Percentiles rank a stretch among this genome's conserved stretches.
These are phyloP conservation scores for Adelphocoris suturalis DNA, from an alignment of 2,888 invertebrate genomes.

Conservation along the genomic window DNA sequence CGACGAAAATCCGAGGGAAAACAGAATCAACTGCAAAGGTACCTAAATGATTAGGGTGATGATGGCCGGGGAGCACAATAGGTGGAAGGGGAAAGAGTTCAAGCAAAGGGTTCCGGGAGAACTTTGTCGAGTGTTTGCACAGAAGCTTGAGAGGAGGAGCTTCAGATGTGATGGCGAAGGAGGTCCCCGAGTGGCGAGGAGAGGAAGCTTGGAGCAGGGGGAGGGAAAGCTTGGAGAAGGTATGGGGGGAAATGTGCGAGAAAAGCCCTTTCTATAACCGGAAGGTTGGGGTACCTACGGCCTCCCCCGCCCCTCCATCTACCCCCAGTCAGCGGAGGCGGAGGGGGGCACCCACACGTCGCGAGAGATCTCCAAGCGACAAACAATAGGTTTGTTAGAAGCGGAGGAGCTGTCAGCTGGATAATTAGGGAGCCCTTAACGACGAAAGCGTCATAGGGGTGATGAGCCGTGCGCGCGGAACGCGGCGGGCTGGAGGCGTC, in stretches of 20 bases:
- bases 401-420: slow-evolving; percentile 50
- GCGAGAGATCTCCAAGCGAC: slow-evolving; percentile 49
- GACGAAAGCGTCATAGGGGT: slow-evolving; percentile 14
- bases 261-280: not conserved
- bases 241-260: not conserved
- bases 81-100: slow-evolving; percentile 43
- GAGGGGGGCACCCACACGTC: not conserved
- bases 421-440: slow-evolving; percentile 50
- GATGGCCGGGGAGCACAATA: slow-evolving; percentile 38
- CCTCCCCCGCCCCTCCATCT: too few species aligned
- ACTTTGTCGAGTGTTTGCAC: slow-evolving; percentile 64
- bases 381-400: slow-evolving; percentile 51
- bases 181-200: not conserved
- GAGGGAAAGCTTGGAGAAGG: not conserved
- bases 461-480: slow-evolving; percentile 32
- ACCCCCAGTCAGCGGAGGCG: not conserved
- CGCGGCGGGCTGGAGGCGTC: not conserved
- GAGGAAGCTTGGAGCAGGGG: not conserved
- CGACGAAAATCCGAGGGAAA: not conserved
- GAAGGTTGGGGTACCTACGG: too few species aligned
- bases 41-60: slow-evolving; percentile 58
- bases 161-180: slow-evolving; percentile 15
- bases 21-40: slow-evolving; percentile 35
- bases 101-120: slow-evolving; percentile 36
- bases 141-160: slow-evolving; percentile 46